Evolutionary conservation across 2,888 invertebrate genomes (phyloP), one percentile per base, ranked within the genome.

Genomic region (Achlya flavicornis): DNA sequence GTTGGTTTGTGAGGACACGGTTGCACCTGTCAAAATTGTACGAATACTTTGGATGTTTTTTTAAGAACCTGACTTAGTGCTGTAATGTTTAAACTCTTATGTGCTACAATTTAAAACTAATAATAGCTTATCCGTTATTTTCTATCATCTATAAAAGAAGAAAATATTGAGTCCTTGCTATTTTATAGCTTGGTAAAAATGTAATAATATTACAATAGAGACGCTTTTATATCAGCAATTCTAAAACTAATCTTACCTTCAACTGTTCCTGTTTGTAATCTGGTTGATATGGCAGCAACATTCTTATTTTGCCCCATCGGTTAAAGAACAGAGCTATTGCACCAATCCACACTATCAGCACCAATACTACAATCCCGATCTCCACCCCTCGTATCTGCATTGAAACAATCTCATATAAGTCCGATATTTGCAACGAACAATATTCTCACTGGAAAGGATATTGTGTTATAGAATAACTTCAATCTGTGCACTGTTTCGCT

Each of bases 211-310:
- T 26, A 26, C 26, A 26, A 26, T 26, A 26, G 26, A 26, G 26
- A 26, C 26, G 26, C 26, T 35, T 35, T 35, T 35, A 7, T 6
- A 11, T 12, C 7, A 35, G 35, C 38, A 4, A 46, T 53, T 19
- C 16, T 5, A 41, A 11, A 57, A 32, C 16, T 12, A 38, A 38
- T 1, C 64, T 76, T 83, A 93, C 94, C 94, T 98, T 97, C 62
- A 98, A 91, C 85, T 98, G 97, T 79, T 98, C 98, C 76, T 96
- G 96, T 83, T 98, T 98, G 89, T 98, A 98, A 86, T 98, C 97
- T 12, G 98, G 98, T 82, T 98, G 98, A 86, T 98, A 98, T 6
- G 98, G 98, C 74, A 98, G 94, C 75, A 98, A 94, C 98, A 98
- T 98, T 59, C 98, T 95, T 69, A 97, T 97, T 91, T 97, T 97